phyloP scores from a whole-genome alignment of 1,140 invertebrate genomes.

The Lepidurus arcticus region DNA sequence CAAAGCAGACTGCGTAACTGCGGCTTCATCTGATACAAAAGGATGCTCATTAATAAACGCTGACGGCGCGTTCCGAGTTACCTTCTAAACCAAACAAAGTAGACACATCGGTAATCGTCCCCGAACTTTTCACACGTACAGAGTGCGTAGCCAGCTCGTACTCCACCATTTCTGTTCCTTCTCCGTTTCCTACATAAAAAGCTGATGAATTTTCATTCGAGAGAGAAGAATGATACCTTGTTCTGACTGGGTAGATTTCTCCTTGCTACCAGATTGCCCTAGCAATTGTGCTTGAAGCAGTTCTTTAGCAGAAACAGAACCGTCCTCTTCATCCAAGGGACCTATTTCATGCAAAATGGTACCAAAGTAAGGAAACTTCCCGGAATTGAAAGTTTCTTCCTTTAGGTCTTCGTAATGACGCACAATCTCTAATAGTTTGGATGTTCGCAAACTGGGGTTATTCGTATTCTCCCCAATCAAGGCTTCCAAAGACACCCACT shows the following conservation, averaged over 20 bases:
- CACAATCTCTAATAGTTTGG: conserved; percentile 26
- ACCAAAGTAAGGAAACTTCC: conserved; percentile 25
- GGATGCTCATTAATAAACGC: no score
- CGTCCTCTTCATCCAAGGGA: conserved; percentile 25
- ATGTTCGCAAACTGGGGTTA: conserved; percentile 26
- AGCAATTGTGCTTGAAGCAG: conserved; percentile 11
- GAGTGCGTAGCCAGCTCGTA: conserved; percentile 51
- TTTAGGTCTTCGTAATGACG: conserved; percentile 31
- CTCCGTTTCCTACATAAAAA: conserved; percentile 20
- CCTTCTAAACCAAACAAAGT: conserved; percentile 44
- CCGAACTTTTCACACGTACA: conserved; percentile 47
- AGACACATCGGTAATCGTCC: conserved; percentile 47
- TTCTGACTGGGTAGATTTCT: background rate
- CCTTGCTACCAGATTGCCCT: background rate
- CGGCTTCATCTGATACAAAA: conserved; percentile 5
- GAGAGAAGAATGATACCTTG: background rate
- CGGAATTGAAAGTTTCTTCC: conserved; percentile 21
- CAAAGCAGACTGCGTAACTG: conserved; percentile 24
- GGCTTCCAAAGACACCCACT: conserved; percentile 31
- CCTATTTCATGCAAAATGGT: conserved; percentile 29
- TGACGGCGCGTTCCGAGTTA: background rate
- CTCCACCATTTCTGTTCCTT: conserved; percentile 1
- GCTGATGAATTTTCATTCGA: no score
- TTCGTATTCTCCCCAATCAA: background rate
- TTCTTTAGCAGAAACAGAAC: conserved; percentile 25